These are phyloP conservation scores for Onchidella celtica DNA, from an alignment of 2,888 invertebrate genomes.

Conservation along the genomic window DNA sequence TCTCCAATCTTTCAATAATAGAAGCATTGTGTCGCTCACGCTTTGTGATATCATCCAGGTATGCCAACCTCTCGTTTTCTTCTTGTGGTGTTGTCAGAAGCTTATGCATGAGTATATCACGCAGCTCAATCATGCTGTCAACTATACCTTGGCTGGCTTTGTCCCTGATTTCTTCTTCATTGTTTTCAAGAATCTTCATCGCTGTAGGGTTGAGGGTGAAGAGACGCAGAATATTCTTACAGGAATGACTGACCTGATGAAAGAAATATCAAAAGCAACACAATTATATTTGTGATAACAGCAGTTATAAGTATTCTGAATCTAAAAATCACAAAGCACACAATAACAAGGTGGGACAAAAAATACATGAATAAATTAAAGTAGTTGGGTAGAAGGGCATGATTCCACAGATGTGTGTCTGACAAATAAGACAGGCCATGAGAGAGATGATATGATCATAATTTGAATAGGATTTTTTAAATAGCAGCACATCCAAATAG, in stretches of 20 bases:
- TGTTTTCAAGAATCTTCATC: constrained; percentile 63
- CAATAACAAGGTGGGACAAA: too few relatives aligned
- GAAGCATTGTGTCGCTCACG: constrained; percentile 76
- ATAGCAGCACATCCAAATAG: too few relatives aligned
- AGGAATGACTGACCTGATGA: constrained; percentile 72
- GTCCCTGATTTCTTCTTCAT: constrained; percentile 23
- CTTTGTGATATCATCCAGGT: constrained; percentile 75
- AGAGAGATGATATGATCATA: too few relatives aligned
- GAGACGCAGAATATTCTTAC: constrained; percentile 75
- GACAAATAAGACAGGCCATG: too few relatives aligned
- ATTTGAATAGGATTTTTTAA: too few relatives aligned
- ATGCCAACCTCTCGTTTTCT: constrained; percentile 76
- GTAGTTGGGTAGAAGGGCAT: too few relatives aligned
- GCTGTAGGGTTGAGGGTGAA: constrained; percentile 75
- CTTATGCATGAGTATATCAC: constrained; percentile 76
- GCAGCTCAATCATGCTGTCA: constrained; percentile 71
- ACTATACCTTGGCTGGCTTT: constrained; percentile 41
- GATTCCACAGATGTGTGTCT: too few relatives aligned
- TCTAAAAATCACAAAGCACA: too few relatives aligned
- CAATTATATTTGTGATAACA: too few relatives aligned
- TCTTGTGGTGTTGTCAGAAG: constrained; percentile 79
- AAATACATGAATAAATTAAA: too few relatives aligned
- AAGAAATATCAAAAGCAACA: too few relatives aligned
- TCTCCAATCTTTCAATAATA: constrained; percentile 77
- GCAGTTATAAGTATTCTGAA: too few relatives aligned